phyloP scores from a whole-genome alignment of 2,888 invertebrate species.

The Agrilus mali region DNA sequence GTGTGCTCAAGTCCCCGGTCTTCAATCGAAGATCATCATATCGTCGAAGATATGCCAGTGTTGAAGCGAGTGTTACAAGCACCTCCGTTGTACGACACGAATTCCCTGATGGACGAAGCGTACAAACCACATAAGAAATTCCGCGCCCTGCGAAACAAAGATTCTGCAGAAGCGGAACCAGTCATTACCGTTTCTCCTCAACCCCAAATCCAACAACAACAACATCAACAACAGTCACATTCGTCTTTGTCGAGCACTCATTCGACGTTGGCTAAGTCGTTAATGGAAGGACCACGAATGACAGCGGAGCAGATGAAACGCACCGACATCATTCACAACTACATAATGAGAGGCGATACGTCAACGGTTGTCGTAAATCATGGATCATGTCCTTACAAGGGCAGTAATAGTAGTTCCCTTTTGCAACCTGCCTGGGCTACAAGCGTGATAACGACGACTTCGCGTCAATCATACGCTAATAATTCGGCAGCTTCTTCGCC shows the following conservation, averaged over 20 bases:
- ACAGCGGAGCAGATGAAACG: conserved; percentile 86
- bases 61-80: conserved; percentile 85
- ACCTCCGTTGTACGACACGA: conserved; percentile 81
- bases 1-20: conserved; percentile 81
- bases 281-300: conserved; percentile 90
- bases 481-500: conserved; percentile 26
- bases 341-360: conserved; percentile 69
- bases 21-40: conserved; percentile 66
- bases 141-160: conserved; percentile 66
- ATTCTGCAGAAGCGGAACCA: conserved; percentile 65
- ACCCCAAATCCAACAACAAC: conserved; percentile 22
- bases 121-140: conserved; percentile 95
- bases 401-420: conserved; percentile 20
- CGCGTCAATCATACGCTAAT: conserved; percentile 28
- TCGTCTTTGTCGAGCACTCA: conserved; percentile 73
- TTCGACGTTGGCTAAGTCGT: conserved; percentile 77
- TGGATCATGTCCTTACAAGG: conserved; percentile 34
- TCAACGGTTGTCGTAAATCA: conserved; percentile 34
- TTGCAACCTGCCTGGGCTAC: conserved; percentile 37
- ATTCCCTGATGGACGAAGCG: conserved; percentile 85
- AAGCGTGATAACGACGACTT: conserved; percentile 51
- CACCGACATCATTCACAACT: conserved; percentile 84
- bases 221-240: conserved; percentile 29
- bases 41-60: conserved; percentile 85
- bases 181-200: conserved; percentile 36